phyloP scores from a whole-genome alignment of 2,888 invertebrate genomes.

The Drosophila kuntzei region DNA sequence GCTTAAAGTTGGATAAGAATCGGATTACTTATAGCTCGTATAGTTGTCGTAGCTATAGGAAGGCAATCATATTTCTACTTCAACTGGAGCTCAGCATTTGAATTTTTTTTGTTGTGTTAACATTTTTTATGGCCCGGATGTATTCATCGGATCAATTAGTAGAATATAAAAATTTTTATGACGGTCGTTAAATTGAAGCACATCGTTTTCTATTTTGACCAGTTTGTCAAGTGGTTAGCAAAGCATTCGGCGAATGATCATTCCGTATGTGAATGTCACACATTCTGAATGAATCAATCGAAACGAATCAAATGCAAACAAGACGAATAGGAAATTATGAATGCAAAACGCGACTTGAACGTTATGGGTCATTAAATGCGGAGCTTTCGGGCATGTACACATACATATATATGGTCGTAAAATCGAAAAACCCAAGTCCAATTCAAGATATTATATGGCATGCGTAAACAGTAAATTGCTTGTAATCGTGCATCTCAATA shows the following conservation, averaged over 20 bases:
- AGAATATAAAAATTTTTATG: slow-evolving; percentile 64
- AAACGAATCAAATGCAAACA: slow-evolving; percentile 4
- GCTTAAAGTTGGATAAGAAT: neutral
- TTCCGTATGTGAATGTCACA: slow-evolving; percentile 49
- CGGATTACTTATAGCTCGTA: neutral
- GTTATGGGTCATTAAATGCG: slow-evolving; percentile 75
- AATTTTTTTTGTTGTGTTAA: slow-evolving; percentile 33
- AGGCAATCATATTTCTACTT: neutral
- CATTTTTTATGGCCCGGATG: slow-evolving; percentile 66
- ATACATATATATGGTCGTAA: slow-evolving; percentile 6
- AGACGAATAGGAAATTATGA: slow-evolving; percentile 31
- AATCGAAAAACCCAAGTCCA: slow-evolving; percentile 24
- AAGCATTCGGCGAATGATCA: slow-evolving; percentile 18
- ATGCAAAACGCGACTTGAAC: slow-evolving; percentile 57
- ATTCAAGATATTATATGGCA: slow-evolving; percentile 63
- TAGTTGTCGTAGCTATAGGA: neutral
- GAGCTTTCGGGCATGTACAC: slow-evolving; percentile 39
- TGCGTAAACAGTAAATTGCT: slow-evolving; percentile 74
- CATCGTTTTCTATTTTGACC: slow-evolving; percentile 51
- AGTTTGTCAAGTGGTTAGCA: slow-evolving; percentile 45
- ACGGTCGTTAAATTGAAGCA: slow-evolving; percentile 56
- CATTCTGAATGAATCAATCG: slow-evolving; percentile 57
- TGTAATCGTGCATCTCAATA: slow-evolving; percentile 74
- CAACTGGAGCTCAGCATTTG: neutral
- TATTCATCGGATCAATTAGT: slow-evolving; percentile 64